Evolutionary conservation across 1,140 invertebrate genomes (phyloP).

Genomic region (Episyrphus balteatus): DNA sequence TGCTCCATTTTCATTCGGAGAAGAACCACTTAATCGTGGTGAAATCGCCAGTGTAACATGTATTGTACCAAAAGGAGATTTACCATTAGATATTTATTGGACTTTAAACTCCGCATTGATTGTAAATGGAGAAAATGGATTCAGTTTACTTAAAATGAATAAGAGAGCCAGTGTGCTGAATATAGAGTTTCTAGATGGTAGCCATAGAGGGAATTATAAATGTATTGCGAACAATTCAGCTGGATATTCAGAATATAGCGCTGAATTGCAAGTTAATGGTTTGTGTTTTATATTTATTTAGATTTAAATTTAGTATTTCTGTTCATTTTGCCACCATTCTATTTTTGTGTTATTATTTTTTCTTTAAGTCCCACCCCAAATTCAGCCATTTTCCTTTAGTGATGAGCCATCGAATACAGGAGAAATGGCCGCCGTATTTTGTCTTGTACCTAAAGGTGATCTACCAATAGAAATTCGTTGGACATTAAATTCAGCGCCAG

Average conservation of each 20-base stretch:
- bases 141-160: not conserved
- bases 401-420: slow-evolving; percentile 42
- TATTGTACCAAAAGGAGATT: slow-evolving; percentile 38
- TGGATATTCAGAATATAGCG: slow-evolving; percentile 51
- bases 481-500: slow-evolving; percentile 48
- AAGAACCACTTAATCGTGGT: slow-evolving; percentile 39
- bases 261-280: slow-evolving; percentile 36
- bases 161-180: slow-evolving; percentile 28
- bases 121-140: slow-evolving; percentile 31
- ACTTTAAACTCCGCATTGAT: slow-evolving; percentile 16
- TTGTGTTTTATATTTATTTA: slow-evolving; percentile 15
- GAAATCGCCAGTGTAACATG: slow-evolving; percentile 40
- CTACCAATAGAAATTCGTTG: slow-evolving; percentile 36
- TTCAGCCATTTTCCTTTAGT: slow-evolving; percentile 35
- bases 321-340: slow-evolving; percentile 26
- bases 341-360: not conserved
- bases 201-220: slow-evolving; percentile 63
- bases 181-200: slow-evolving; percentile 39
- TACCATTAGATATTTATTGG: slow-evolving; percentile 34
- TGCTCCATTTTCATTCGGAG: slow-evolving; percentile 34
- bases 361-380: slow-evolving; percentile 27
- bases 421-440: slow-evolving; percentile 40
- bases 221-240: slow-evolving; percentile 61
- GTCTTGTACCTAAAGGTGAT: slow-evolving; percentile 42
- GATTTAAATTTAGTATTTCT: slow-evolving; percentile 4